Percentiles rank a stretch among this genome's conserved stretches.
These are phyloP conservation scores for Dysmachus trigonus DNA, from an alignment of 2,888 invertebrate genomes.

Conservation along the genomic window DNA sequence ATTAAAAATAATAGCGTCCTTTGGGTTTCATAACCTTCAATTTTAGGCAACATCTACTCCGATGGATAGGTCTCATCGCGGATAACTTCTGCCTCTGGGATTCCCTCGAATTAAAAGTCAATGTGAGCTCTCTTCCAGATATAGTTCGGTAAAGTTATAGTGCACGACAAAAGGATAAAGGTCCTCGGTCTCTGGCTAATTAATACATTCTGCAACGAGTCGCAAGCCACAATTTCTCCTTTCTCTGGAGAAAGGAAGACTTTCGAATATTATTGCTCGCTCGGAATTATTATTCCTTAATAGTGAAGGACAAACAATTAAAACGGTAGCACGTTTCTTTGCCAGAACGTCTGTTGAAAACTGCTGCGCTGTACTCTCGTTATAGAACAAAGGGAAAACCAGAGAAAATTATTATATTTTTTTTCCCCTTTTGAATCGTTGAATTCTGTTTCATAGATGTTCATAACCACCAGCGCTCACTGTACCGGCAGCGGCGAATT, in stretches of 20 bases:
- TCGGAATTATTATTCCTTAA: neutral
- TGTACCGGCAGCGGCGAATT: neutral
- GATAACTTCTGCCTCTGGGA: neutral
- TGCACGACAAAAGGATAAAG: neutral
- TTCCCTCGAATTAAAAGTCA: neutral
- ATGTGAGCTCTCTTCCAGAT: neutral
- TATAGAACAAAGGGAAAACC: neutral
- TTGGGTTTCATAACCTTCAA: neutral
- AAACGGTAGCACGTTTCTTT: neutral
- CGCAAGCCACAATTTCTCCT: neutral
- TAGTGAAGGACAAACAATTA: neutral
- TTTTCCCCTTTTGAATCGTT: neutral
- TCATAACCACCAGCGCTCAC: neutral
- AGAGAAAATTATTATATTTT: neutral
- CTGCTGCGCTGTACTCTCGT: neutral
- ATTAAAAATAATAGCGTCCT: neutral
- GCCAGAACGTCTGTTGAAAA: neutral
- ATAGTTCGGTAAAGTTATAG: neutral
- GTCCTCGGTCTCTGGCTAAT: neutral
- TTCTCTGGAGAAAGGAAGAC: neutral
- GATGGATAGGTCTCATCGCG: neutral
- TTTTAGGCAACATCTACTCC: neutral
- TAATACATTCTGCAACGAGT: neutral
- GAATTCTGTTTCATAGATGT: neutral
- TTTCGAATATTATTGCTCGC: neutral